Percentiles rank a stretch among this genome's conserved stretches.
phyloP scores from a whole-genome alignment of 2,888 invertebrate species.

The Caenorhabditis imperialis region DNA sequence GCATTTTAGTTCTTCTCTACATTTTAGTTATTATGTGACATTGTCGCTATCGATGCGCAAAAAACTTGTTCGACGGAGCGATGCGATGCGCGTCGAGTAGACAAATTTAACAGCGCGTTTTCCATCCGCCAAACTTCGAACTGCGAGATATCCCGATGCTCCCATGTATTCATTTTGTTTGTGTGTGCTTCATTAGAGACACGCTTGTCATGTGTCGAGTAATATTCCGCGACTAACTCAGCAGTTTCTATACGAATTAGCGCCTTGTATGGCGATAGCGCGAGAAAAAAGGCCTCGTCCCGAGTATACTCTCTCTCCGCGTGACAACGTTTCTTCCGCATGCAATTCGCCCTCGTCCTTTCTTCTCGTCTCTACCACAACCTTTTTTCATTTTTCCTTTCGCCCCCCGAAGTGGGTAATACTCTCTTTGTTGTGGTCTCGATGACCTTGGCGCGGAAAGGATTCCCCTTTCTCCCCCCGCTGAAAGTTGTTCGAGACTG shows the following conservation, averaged over 20 bases:
- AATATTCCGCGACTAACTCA: background rate
- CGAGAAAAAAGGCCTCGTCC: slow-evolving; percentile 7
- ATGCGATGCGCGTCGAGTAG: slow-evolving; percentile 14
- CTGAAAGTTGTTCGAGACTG: no score
- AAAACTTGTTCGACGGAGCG: slow-evolving; percentile 44
- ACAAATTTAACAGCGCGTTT: slow-evolving; percentile 28
- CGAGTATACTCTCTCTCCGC: slow-evolving; percentile 21
- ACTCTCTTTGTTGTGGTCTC: no score
- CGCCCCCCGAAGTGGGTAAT: background rate
- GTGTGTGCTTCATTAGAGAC: no score
- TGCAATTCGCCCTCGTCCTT: slow-evolving; percentile 16
- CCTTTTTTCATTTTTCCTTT: slow-evolving; percentile 9
- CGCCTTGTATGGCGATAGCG: background rate
- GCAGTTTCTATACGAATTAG: background rate
- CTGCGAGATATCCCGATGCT: no score
- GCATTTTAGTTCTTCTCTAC: slow-evolving; percentile 7
- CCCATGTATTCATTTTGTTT: no score
- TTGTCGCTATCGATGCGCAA: slow-evolving; percentile 40
- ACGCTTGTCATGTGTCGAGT: no score
- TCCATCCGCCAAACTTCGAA: no score
- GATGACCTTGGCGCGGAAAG: no score
- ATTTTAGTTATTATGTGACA: slow-evolving; percentile 12
- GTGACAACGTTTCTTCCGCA: slow-evolving; percentile 40
- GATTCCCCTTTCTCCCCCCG: no score
- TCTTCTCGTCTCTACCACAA: slow-evolving; percentile 14